Conservation (phyloP, 2,797 vertebrate genomes). For the Austrolebias charrua region DNA sequence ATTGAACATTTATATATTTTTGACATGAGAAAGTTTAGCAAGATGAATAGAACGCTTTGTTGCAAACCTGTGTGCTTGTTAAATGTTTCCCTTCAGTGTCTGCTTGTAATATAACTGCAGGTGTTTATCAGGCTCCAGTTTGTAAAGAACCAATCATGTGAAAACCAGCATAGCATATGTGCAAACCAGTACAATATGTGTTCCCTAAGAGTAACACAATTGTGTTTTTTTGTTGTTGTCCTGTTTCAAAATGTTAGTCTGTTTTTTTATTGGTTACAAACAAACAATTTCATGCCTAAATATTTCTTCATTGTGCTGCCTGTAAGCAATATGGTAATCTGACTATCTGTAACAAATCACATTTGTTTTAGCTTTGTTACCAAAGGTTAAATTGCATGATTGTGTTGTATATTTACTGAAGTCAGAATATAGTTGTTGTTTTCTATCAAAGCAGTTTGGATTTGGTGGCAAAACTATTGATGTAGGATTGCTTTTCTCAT, state of each 20-base stretch:
- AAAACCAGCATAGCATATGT: slow-evolving; percentile 54
- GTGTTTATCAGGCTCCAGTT: slow-evolving; percentile 70
- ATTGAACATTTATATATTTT: slow-evolving; percentile 70
- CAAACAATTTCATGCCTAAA: slow-evolving; percentile 49
- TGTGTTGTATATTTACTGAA: slow-evolving; percentile 99
- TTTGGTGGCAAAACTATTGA: slow-evolving; percentile 95
- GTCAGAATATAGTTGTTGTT: slow-evolving; percentile 88
- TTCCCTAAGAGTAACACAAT: slow-evolving; percentile 41
- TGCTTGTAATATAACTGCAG: slow-evolving; percentile 81
- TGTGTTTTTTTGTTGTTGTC: slow-evolving; percentile 43
- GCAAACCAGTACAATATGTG: slow-evolving; percentile 36
- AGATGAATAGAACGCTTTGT: slow-evolving; percentile 60
- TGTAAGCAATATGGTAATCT: slow-evolving; percentile 85
- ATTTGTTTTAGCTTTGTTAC: slow-evolving; percentile 75
- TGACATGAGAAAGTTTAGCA: slow-evolving; percentile 68
- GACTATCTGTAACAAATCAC: slow-evolving; percentile 82
- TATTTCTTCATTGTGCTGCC: slow-evolving; percentile 75
- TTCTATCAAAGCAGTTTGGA: slow-evolving; percentile 91
- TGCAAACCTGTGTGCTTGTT: slow-evolving; percentile 78
- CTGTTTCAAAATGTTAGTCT: slow-evolving; percentile 52
- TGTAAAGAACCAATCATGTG: slow-evolving; percentile 75
- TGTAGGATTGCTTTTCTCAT: slow-evolving; percentile 96
- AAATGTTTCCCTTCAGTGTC: slow-evolving; percentile 70
- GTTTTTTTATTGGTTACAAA: slow-evolving; percentile 46
- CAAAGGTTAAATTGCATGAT: slow-evolving; percentile 98